Base-by-base conservation (phyloP, 2,888 invertebrate genomes). In the Palloptera scutellata region DNA sequence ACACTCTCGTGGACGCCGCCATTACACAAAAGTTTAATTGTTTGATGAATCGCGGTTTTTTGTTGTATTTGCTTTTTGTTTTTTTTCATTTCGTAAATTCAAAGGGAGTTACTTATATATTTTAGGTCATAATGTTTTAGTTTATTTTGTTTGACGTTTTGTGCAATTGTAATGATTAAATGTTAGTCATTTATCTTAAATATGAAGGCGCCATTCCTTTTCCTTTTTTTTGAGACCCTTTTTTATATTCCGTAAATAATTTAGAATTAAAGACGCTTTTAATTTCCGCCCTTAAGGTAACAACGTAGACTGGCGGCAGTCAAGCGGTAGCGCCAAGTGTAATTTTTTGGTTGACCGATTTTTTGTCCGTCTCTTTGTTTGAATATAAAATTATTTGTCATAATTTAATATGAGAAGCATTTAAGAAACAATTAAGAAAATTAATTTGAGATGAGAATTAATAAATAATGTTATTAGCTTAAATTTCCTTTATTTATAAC, bases 31-130 rank as follows among this genome's bases (percentile, higher is more conserved):
- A 65, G 66, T 73, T 75, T 71, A 74, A 75, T 74, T 74, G 71
- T 72, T 69, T 65, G 68, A 73, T 72, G 74, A 75, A 71, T 70
- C 70, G 74, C 70, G 70, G 68, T 69, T 74, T 73, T 42, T 62
- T 54, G 48, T 43, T 54, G 5, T 17, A 61, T 67, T 15, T 61
- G n/a, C 8, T 15, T 6, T 55, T 55, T 55, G 15, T 67, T 52
- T 41, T 45, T 61, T 51, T 20, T 55, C n/a, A 8, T 64, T 51
- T 48, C 57, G 15, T 3, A 19, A 54, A 12, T 54, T 19, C 12
- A 5, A 19, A 12, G 15, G 19, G 17, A 12, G 54, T 15, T 15
- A 12, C 9, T 42, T n/a, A n/a, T n/a, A n/a, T 5, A n/a, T 30
- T 61, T 57, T 54, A n/a, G 43, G 42, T 40, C 55, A 48, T 61